Base-by-base conservation (phyloP, 2,113 vertebrate species). In the Micronycteris hirsuta region DNA sequence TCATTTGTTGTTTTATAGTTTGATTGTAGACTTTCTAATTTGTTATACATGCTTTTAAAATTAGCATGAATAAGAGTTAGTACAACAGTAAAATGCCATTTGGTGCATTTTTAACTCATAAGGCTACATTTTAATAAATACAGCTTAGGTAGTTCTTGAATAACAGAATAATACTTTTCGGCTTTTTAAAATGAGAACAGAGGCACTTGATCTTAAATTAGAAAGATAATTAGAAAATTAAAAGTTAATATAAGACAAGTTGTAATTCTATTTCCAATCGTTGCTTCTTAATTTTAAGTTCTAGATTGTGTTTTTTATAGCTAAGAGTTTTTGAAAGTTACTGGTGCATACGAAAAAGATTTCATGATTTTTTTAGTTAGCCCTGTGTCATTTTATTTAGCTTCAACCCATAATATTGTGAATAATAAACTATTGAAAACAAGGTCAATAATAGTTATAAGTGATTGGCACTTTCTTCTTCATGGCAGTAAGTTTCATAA, bases 31-130 rank as follows among this genome's bases (percentile, higher is more conserved):
- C 70, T 84, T 84, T 86, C 73, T 11, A 61, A 49, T 86, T 89
- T 41, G 12, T 89, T 70, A 36, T 45, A 4, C 33, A 36, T 87
- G 24, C 43, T 45, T 85, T 83, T 89, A 93, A 87, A 91, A 52
- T 87, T 94, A 78, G 28, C 54, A 38, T 89, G 54, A 19, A 26
- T 71, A 95, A 31, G 33, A 86, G 13, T 73, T 93, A 90, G 20
- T 63, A 19, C 13, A 63, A 41, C 4, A 85, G 36, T 94, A 92
- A 86, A 77, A 56, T 92, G 16, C 24, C 38, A 38, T 92, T 96
- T 86, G 73, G 45, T 47, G 45, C n/a, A 65, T 17, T 47, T 97
- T 95, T 88, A 96, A 89, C n/a, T 47, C 80, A n/a, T 33, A 95
- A 96, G 16, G 22, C 6, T 87, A 38, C 24, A 49, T 96, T 78